phyloP scores from a whole-genome alignment of 2,797 vertebrate genomes.

The Pseudochirops corinnae region DNA sequence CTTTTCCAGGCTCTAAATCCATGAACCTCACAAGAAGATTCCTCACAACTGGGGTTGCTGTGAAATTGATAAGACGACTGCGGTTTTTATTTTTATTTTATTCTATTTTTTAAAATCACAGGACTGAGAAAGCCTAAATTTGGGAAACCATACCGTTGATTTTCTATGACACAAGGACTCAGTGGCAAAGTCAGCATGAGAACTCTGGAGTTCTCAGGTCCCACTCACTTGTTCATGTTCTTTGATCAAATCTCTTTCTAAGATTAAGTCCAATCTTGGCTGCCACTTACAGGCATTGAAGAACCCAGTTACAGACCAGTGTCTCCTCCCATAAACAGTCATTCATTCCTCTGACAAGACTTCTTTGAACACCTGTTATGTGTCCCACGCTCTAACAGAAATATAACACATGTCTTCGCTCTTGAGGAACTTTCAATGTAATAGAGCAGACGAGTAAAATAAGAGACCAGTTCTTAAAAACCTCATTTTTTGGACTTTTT shows the following conservation, averaged over 20 bases:
- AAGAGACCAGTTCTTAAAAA: background rate
- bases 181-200: background rate
- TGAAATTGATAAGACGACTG: background rate
- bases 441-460: background rate
- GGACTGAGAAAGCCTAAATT: background rate
- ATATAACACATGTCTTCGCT: background rate
- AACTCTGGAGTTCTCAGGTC: background rate
- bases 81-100: background rate
- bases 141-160: background rate
- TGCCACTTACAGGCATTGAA: background rate
- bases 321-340: background rate
- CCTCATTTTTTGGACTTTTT: background rate
- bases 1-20: background rate
- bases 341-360: background rate
- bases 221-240: background rate
- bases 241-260: background rate
- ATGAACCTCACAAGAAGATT: background rate
- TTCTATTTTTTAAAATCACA: background rate
- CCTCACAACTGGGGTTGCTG: background rate
- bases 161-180: background rate
- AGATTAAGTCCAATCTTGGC: conserved; percentile 5
- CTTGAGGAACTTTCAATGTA: background rate
- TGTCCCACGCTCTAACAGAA: background rate
- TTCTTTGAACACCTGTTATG: background rate
- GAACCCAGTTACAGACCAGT: background rate